phyloP scores from a whole-genome alignment of 1,140 invertebrate genomes.

The Drosophila obscura region DNA sequence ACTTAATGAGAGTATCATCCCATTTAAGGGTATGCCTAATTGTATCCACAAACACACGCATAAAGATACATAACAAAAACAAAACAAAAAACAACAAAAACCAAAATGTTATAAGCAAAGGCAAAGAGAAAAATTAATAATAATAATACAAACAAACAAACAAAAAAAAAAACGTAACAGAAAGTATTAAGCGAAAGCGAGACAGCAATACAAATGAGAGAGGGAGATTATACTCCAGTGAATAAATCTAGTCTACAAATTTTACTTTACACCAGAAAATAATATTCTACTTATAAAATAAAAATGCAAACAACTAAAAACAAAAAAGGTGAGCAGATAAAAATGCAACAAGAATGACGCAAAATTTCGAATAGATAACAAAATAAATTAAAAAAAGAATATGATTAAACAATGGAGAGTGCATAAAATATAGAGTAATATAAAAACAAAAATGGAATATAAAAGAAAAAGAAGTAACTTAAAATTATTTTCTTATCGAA shows the following conservation, averaged over 20 bases:
- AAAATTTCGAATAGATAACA: not conserved
- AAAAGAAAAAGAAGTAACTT: conserved; percentile 44
- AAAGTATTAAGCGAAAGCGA: conserved; percentile 62
- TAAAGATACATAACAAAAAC: not conserved
- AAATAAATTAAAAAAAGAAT: conserved; percentile 12
- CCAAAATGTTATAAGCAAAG: conserved; percentile 30
- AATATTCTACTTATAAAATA: conserved; percentile 46
- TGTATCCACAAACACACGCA: conserved; percentile 21
- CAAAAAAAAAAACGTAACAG: conserved; percentile 45
- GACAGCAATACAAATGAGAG: conserved; percentile 29
- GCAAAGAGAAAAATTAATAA: conserved; percentile 25
- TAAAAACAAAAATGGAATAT: not conserved
- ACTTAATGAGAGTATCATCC: conserved; percentile 43
- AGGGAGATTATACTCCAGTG: conserved; percentile 31
- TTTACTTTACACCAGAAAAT: conserved; percentile 67
- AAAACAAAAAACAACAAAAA: conserved; percentile 15
- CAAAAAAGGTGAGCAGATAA: not conserved
- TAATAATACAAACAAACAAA: conserved; percentile 20
- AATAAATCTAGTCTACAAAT: conserved; percentile 72
- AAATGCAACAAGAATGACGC: too few relatives aligned
- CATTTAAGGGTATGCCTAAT: conserved; percentile 29
- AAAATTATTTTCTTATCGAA: conserved; percentile 79
- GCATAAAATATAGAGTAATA: not conserved
- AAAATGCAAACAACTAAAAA: conserved; percentile 36
- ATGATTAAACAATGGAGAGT: not conserved